phyloP scores from a whole-genome alignment of 2,888 invertebrate species.

The Drosophila longiperda region DNA sequence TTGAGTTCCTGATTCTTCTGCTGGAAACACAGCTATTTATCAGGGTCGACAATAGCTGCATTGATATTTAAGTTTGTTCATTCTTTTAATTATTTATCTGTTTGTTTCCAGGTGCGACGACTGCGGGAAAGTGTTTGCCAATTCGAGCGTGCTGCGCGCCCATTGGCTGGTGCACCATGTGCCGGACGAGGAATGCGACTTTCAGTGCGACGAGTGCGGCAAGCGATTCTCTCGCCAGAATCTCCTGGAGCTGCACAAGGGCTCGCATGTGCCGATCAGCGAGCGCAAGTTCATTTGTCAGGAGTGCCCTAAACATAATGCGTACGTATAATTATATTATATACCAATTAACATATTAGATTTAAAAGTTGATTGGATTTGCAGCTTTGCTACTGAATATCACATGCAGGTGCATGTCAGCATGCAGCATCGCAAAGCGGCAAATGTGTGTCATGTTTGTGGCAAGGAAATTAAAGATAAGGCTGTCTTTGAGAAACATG shows the following conservation, averaged over 20 bases:
- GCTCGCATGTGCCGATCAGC: constrained; percentile 80
- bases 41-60: too few relatives aligned
- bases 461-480: constrained; percentile 84
- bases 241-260: constrained; percentile 81
- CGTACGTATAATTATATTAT: constrained; percentile 51
- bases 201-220: constrained; percentile 82
- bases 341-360: background rate
- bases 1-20: too few relatives aligned
- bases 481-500: constrained; percentile 83
- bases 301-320: constrained; percentile 76
- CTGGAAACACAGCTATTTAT: too few relatives aligned
- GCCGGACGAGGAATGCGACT: constrained; percentile 80
- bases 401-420: constrained; percentile 82
- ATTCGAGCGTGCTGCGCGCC: constrained; percentile 81
- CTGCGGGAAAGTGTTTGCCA: constrained; percentile 83
- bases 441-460: constrained; percentile 84
- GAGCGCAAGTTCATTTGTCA: constrained; percentile 77
- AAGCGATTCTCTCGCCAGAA: constrained; percentile 82
- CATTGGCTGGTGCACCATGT: constrained; percentile 83
- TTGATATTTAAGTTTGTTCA: background rate
- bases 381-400: constrained; percentile 83
- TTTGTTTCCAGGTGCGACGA: constrained; percentile 73
- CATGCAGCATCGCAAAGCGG: constrained; percentile 81
- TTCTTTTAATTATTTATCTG: background rate
- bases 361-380: background rate